Evolutionary conservation across 2,888 invertebrate genomes (phyloP).

Genomic region (Melanchra persicariae): DNA sequence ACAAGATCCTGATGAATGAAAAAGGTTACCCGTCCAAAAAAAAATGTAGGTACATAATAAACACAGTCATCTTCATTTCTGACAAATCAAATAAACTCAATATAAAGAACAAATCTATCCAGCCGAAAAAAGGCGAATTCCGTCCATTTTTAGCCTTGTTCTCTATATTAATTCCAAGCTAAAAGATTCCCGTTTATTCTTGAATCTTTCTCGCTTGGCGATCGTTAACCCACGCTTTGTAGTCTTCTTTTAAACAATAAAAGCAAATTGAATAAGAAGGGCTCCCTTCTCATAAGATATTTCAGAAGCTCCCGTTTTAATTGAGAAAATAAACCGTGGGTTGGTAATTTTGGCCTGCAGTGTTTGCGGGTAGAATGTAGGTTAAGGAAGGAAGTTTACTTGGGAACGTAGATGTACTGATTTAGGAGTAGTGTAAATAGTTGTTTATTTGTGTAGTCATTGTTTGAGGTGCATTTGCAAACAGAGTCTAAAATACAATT

Average conservation of each 20-base stretch:
- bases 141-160: slow-evolving; percentile 72
- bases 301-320: slow-evolving; percentile 71
- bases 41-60: slow-evolving; percentile 15
- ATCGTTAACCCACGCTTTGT: slow-evolving; percentile 77
- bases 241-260: slow-evolving; percentile 81
- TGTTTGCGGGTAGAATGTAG: slow-evolving; percentile 55
- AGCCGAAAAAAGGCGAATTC: slow-evolving; percentile 67
- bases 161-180: slow-evolving; percentile 77
- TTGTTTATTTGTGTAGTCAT: background rate
- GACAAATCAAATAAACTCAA: slow-evolving; percentile 66
- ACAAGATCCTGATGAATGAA: background rate
- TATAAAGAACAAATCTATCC: slow-evolving; percentile 67
- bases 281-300: slow-evolving; percentile 73
- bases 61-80: slow-evolving; percentile 40
- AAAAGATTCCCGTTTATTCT: slow-evolving; percentile 74
- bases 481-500: background rate
- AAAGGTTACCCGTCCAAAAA: background rate
- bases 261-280: slow-evolving; percentile 80
- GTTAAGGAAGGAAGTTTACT: slow-evolving; percentile 40
- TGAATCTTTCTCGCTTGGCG: slow-evolving; percentile 65
- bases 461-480: background rate
- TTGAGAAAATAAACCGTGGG: slow-evolving; percentile 73
- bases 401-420: slow-evolving; percentile 32
- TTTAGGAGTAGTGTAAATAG: slow-evolving; percentile 21
- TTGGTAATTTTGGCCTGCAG: slow-evolving; percentile 63